Percentiles rank a stretch among this genome's conserved stretches.
Evolutionary conservation across 2,888 invertebrate genomes (phyloP).

Genomic region (Timandra comae): DNA sequence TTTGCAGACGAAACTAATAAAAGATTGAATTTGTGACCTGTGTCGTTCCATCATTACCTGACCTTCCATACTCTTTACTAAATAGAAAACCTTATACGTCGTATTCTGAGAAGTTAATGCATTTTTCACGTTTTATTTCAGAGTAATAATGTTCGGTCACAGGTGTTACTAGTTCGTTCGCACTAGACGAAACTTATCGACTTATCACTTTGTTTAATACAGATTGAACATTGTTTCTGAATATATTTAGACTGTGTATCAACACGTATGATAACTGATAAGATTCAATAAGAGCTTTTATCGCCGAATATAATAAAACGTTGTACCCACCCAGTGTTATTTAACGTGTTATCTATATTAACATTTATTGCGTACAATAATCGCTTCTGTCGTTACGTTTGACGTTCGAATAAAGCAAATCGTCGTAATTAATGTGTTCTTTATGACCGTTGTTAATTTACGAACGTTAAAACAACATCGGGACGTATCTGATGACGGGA

Average conservation of each 20-base stretch:
- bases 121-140: slow-evolving; percentile 10
- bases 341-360: slow-evolving; percentile 26
- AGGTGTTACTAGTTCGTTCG: slow-evolving; percentile 11
- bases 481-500: slow-evolving; percentile 21
- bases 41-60: background rate
- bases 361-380: slow-evolving; percentile 33
- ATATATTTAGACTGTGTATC: slow-evolving; percentile 18
- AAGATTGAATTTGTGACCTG: slow-evolving; percentile 19
- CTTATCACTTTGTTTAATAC: slow-evolving; percentile 3
- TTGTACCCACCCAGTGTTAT: slow-evolving; percentile 16
- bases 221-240: slow-evolving; percentile 11
- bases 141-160: slow-evolving; percentile 2
- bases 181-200: slow-evolving; percentile 4
- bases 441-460: slow-evolving; percentile 35
- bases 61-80: background rate
- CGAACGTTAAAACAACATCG: slow-evolving; percentile 22
- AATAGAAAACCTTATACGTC: background rate
- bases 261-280: slow-evolving; percentile 32
- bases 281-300: slow-evolving; percentile 42
- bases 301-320: slow-evolving; percentile 39
- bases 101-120: slow-evolving; percentile 8
- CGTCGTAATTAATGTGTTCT: slow-evolving; percentile 27
- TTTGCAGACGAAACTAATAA: background rate
- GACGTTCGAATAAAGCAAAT: slow-evolving; percentile 32
- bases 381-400: slow-evolving; percentile 31